A percentile compares a stretch with the other conserved stretches of the same genome.
Evolutionary conservation across 2,797 vertebrate genomes (phyloP).

Genomic region (Danio tinwini): DNA sequence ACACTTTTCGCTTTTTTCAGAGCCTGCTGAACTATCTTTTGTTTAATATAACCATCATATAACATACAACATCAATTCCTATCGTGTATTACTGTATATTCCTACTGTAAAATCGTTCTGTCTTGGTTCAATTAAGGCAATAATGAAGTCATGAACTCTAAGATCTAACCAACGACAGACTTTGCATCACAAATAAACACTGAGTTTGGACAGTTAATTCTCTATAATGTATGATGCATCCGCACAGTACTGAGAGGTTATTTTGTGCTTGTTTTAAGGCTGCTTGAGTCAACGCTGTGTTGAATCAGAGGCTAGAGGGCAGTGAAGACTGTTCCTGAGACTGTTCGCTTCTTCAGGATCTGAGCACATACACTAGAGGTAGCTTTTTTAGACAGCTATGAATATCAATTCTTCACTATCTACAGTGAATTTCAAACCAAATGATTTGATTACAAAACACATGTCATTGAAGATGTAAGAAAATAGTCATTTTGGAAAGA

Average conservation of each 20-base stretch:
- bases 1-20: conserved; percentile 21
- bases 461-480: neutral
- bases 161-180: neutral
- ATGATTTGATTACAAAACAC: conserved; percentile 15
- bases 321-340: conserved; percentile 41
- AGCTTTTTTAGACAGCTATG: neutral
- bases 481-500: neutral
- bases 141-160: neutral
- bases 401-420: neutral
- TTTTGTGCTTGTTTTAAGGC: conserved; percentile 48
- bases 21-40: conserved; percentile 1
- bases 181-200: conserved; percentile 10
- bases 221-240: neutral
- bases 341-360: conserved; percentile 4
- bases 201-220: neutral
- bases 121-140: conserved; percentile 74
- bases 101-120: conserved; percentile 47
- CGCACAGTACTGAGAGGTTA: conserved; percentile 34
- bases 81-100: neutral
- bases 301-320: conserved; percentile 34
- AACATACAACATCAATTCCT: neutral
- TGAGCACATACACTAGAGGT: conserved; percentile 32
- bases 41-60: neutral
- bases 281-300: conserved; percentile 15
- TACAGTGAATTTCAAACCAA: neutral